Base-by-base conservation (phyloP, 2,888 invertebrate genomes). In the Xanthostigma xanthostigma region DNA sequence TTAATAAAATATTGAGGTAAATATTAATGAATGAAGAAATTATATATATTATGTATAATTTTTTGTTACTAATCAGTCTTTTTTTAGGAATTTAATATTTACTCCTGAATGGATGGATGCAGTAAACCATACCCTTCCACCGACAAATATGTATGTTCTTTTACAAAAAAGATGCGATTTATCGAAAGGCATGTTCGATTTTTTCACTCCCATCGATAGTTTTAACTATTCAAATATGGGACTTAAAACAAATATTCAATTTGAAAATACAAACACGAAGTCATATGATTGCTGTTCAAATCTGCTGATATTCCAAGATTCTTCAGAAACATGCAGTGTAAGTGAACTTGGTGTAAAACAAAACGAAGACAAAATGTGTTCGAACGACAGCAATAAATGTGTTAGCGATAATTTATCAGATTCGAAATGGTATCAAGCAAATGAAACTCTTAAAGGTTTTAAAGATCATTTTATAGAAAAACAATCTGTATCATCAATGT, bases 391-490 rank as follows among this genome's bases (percentile, higher is more conserved):
- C 17, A 17, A 17, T 17, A 17, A 17, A 3, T 17, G 54, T 58
- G 68, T 67, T 56, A 69, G 70, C 50, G 68, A 70, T 55, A 68
- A 68, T 2, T 65, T 62, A 4, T 60, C 66, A 51, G 53, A 53
- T 33, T 54, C 57, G 9, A 62, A 61, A 46, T 78, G 77, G 77
- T 75, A 69, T 60, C 73, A 76, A 56, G 74, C 72, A 13, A 70
- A 65, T 46, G 68, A 70, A 60, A 62, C 71, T 34, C 66, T 77
- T 63, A 75, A 74, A 60, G 77, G 76, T 13, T 77, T 75, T 56
- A 76, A 73, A 65, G 76, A 76, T 58, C 69, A 69, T 56, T 59
- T 70, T 60, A 65, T 76, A 11, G 70, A 75, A 62, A 75, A 75
- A 35, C 66, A 63, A 55, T 75, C 76, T 10, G 66, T 73, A 17